Percentiles rank a stretch among this genome's conserved stretches.
These are phyloP conservation scores for Kryptopterus vitreolus DNA, from an alignment of 2,797 vertebrate genomes.

Conservation along the genomic window DNA sequence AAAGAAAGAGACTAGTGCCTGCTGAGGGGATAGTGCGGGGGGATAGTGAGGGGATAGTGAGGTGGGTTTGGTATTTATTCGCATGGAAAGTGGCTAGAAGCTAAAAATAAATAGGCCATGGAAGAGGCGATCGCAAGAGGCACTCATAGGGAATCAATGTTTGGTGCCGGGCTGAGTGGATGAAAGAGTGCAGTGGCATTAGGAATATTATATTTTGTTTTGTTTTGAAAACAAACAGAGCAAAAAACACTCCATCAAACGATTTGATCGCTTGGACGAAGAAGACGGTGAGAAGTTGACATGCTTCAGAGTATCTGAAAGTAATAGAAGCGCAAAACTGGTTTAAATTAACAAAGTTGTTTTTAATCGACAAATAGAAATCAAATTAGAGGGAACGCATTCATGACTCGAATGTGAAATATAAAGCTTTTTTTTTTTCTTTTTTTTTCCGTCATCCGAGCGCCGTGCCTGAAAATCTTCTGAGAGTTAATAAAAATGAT, in stretches of 20 bases:
- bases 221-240: not conserved
- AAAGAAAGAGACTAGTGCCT: slow-evolving; percentile 46
- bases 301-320: too few species aligned
- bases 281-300: too few species aligned
- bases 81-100: slow-evolving; percentile 56
- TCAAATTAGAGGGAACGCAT: not conserved
- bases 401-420: not conserved
- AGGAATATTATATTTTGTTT: slow-evolving; percentile 42
- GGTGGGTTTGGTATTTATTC: slow-evolving; percentile 56
- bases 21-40: slow-evolving; percentile 32
- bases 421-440: not conserved
- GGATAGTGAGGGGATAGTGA: slow-evolving; percentile 26
- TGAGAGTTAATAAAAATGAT: not conserved
- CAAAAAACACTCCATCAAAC: not conserved
- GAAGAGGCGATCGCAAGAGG: slow-evolving; percentile 60
- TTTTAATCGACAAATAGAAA: not conserved
- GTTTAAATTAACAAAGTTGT: not conserved
- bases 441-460: not conserved
- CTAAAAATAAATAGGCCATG: slow-evolving; percentile 71
- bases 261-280: not conserved
- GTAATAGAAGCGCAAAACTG: too few species aligned
- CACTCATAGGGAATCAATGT: slow-evolving; percentile 63
- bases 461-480: not conserved
- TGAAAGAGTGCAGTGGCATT: slow-evolving; percentile 54
- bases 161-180: slow-evolving; percentile 53